phyloP scores from a whole-genome alignment of 1,140 invertebrate species.

The Pseudachorutes palmiensis region DNA sequence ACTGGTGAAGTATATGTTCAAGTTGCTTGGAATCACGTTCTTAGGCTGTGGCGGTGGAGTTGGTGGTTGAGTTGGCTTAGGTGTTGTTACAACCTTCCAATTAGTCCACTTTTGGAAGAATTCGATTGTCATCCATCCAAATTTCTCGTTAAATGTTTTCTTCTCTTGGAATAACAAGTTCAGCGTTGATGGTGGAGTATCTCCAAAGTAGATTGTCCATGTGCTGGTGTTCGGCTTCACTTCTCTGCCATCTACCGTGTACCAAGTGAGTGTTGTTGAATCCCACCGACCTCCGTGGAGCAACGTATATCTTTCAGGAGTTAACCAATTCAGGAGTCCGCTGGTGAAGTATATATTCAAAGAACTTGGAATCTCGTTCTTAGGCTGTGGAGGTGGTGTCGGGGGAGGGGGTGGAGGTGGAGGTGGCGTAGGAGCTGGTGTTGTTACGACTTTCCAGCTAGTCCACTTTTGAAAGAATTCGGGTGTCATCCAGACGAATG shows the following conservation, averaged over 20 bases:
- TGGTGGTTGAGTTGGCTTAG: background rate
- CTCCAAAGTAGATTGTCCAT: constrained; percentile 13
- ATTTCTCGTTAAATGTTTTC: background rate
- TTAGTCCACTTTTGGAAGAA: constrained; percentile 4
- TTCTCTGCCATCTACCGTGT: background rate
- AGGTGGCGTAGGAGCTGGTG: background rate
- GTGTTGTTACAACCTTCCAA: background rate
- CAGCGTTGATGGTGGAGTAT: background rate
- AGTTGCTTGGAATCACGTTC: constrained; percentile 1
- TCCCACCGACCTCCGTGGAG: constrained; percentile 1
- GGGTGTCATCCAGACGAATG: too few relatives aligned
- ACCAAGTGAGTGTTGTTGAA: background rate
- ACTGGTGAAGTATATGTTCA: background rate
- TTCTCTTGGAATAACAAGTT: background rate
- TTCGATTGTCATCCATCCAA: background rate
- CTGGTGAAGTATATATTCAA: background rate
- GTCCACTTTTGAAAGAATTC: background rate
- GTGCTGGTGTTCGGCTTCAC: background rate
- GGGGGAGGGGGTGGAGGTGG: background rate
- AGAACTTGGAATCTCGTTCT: background rate
- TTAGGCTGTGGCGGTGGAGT: background rate
- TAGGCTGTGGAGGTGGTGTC: background rate
- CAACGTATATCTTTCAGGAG: background rate
- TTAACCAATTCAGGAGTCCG: constrained; percentile 12
- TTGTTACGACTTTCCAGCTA: constrained; percentile 1